A percentile compares a stretch with the other conserved stretches of the same genome.
Evolutionary conservation across 2,797 vertebrate genomes (phyloP).

Genomic region (Myotis vivesi): DNA sequence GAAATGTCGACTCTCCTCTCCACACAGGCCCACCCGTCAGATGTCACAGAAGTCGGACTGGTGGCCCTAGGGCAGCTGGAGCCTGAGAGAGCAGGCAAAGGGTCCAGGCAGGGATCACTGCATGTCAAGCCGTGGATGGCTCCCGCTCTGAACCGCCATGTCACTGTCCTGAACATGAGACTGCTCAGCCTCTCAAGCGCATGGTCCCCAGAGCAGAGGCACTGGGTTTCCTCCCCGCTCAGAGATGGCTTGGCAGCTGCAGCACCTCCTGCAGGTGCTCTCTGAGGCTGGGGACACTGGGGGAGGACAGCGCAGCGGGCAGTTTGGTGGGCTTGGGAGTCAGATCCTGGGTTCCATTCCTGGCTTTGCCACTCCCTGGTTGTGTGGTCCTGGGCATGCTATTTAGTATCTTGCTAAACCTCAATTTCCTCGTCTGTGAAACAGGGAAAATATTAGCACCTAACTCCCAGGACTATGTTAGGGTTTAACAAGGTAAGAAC

Average conservation of each 20-base stretch:
- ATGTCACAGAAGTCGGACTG: background rate
- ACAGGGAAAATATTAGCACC: background rate
- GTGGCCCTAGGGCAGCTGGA: background rate
- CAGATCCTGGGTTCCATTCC: background rate
- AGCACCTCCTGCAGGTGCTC: background rate
- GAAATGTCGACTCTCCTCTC: background rate
- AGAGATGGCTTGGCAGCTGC: background rate
- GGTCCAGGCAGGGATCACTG: background rate
- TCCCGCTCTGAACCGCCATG: background rate
- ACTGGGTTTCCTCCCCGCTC: background rate
- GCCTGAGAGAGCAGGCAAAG: background rate
- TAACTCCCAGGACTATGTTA: background rate
- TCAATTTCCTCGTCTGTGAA: slow-evolving; percentile 8
- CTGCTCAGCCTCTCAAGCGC: background rate
- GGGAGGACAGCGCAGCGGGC: background rate
- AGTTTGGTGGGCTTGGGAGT: background rate
- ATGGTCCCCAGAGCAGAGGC: background rate
- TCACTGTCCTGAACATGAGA: background rate
- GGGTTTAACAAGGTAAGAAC: background rate
- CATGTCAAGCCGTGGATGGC: rapidly evolving
- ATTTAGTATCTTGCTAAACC: slow-evolving; percentile 8
- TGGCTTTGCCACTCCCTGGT: background rate
- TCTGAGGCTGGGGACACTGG: background rate
- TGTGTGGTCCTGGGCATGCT: background rate
- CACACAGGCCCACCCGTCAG: background rate